These are phyloP conservation scores for Nyctibius grandis DNA, from an alignment of 2,797 vertebrate genomes.

Conservation along the genomic window DNA sequence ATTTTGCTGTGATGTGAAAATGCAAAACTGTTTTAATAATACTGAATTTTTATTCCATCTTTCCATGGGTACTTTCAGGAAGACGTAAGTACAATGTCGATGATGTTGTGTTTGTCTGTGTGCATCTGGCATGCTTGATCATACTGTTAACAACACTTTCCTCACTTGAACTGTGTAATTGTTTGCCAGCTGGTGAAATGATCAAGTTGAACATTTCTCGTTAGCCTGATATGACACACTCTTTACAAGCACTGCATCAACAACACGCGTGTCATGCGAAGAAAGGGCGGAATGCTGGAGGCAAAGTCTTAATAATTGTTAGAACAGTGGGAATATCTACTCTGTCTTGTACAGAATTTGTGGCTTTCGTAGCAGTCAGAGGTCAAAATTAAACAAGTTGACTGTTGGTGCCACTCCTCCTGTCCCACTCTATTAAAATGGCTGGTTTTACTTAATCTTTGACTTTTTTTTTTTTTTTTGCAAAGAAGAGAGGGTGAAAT, in stretches of 20 bases:
- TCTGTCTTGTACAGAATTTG: neutral
- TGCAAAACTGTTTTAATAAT: slow-evolving; percentile 56
- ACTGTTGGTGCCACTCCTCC: neutral
- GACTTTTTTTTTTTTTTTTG: neutral
- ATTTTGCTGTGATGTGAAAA: slow-evolving; percentile 41
- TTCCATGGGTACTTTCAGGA: slow-evolving; percentile 71
- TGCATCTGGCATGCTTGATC: slow-evolving; percentile 53
- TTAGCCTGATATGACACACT: neutral
- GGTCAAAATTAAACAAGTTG: neutral
- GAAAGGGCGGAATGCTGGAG: neutral
- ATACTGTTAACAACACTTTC: slow-evolving; percentile 46
- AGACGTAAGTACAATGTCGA: slow-evolving; percentile 55
- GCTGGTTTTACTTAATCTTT: neutral
- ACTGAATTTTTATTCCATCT: slow-evolving; percentile 69
- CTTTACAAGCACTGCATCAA: neutral
- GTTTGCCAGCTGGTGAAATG: neutral
- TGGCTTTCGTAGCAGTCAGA: neutral
- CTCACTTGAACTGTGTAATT: slow-evolving; percentile 41
- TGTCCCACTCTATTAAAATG: neutral
- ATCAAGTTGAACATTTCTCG: neutral
- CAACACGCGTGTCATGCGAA: neutral
- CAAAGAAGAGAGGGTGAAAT: neutral
- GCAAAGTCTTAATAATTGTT: neutral
- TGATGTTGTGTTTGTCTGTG: slow-evolving; percentile 46
- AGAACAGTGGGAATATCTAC: neutral